These are phyloP conservation scores for Sapayoa aenigma DNA, from an alignment of 2,113 vertebrate genomes.

Conservation along the genomic window DNA sequence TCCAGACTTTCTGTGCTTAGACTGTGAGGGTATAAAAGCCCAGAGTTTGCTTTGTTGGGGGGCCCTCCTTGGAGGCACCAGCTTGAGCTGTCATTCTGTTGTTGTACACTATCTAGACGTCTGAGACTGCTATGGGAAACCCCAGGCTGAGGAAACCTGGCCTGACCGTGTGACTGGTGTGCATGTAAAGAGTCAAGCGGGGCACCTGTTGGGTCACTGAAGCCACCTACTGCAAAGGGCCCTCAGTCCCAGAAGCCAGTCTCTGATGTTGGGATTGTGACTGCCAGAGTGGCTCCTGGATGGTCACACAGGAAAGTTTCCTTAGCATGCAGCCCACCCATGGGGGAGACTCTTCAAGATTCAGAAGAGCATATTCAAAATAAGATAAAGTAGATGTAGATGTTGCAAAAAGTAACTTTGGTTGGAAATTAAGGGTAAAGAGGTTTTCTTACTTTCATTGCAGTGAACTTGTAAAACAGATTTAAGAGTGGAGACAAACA, in stretches of 20 bases:
- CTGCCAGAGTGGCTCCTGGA: not conserved
- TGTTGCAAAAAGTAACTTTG: not conserved
- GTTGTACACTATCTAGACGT: not conserved
- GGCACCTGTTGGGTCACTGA: not conserved
- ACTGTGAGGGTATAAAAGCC: not conserved
- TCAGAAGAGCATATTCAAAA: not conserved
- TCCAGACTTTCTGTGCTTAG: not conserved
- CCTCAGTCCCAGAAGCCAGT: not conserved
- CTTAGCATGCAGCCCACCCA: not conserved
- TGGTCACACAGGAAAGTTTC: not conserved
- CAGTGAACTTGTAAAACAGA: not conserved
- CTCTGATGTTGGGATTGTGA: not conserved
- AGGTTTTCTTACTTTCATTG: not conserved
- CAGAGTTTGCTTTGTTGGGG: not conserved
- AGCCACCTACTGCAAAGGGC: not conserved
- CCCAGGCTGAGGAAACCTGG: fast-evolving
- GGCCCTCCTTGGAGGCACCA: not conserved
- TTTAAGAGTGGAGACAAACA: not conserved
- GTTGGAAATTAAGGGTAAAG: not conserved
- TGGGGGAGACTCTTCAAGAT: not conserved
- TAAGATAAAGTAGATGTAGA: not conserved
- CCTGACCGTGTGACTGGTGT: not conserved
- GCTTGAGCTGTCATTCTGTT: not conserved
- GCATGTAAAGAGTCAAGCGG: not conserved
- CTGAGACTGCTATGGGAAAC: not conserved